Base-by-base conservation (phyloP, 2,888 invertebrate genomes). In the Hoplodrina blanda region DNA sequence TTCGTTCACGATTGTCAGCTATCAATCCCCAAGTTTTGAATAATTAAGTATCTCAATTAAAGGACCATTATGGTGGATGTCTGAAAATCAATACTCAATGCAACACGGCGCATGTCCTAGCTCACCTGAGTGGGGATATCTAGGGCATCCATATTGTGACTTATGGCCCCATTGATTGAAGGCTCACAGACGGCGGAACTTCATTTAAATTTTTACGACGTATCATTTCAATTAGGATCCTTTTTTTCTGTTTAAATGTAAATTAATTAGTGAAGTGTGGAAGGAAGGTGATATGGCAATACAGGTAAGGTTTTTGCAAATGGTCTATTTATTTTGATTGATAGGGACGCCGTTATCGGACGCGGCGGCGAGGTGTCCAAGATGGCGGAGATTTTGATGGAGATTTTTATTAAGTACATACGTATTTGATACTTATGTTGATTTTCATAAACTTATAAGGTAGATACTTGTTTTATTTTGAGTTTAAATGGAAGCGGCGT, bases 71-170 rank as follows among this genome's bases (percentile, higher is more conserved):
- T 33, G 20, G 50, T 44, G 13, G 33, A 61, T 10, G 44, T 53
- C 52, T 19, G 13, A 17, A 57, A 59, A 78, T 80, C 76, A 65
- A 78, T 78, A 75, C 7, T 8, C 7, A 54, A 19, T 62, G 55
- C 69, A 65, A 62, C 37, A 69, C 54, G 7, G 80, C 80, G 78
- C 78, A 75, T 79, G 77, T 55, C 59, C 68, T 79, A 79, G 50
- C 11, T 33, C 30, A 75, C 69, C 76, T 78, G 60, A 10, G 56
- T 41, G 73, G 69, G 75, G 59, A 41, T n/a, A 49, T 30, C 37
- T 80, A 76, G 68, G 68, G 44, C 37, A 56, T 73, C 46, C 75
- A 46, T 71, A 17, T 53, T 76, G 53, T 78, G 50, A 78, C 62
- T 76, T 72, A 78, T 76, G 5, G 33, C 64, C 46, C 30, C 64